Evolutionary conservation across 2,113 vertebrate genomes (phyloP).

Genomic region (Chlorocebus sabaeus): DNA sequence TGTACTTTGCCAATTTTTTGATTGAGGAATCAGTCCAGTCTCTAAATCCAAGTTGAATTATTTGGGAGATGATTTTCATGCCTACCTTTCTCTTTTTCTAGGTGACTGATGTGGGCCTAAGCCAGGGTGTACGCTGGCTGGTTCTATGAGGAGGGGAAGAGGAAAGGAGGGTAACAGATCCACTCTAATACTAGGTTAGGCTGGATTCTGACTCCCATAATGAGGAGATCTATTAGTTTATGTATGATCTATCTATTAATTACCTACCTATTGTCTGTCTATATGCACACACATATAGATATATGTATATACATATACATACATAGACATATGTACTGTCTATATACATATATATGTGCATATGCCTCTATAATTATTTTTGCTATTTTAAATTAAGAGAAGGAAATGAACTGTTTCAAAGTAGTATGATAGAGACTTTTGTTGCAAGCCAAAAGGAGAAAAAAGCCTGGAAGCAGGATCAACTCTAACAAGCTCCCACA

Average conservation of each 20-base stretch:
- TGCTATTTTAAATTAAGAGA: not conserved
- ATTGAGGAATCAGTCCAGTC: not conserved
- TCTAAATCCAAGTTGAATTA: not conserved
- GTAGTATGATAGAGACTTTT: not conserved
- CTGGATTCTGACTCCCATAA: not conserved
- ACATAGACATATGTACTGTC: not conserved
- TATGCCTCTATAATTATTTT: not conserved
- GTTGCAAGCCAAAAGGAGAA: not conserved
- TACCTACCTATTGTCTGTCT: not conserved
- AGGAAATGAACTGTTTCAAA: not conserved
- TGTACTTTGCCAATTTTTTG: not conserved
- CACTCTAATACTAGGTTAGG: not conserved
- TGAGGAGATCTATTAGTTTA: not conserved
- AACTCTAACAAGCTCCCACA: not conserved
- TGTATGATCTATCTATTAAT: not conserved
- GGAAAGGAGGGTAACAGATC: not conserved
- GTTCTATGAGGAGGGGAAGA: not conserved
- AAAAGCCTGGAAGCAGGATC: not conserved
- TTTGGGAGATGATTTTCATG: not conserved
- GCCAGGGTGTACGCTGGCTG: not conserved
- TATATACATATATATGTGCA: not conserved
- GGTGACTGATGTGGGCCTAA: not conserved
- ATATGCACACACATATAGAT: not conserved
- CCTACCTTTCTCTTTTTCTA: not conserved
- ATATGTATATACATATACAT: not conserved